phyloP scores from a whole-genome alignment of 92 coral and sea anemone species.

The Hydrozoanthus gracilis region DNA sequence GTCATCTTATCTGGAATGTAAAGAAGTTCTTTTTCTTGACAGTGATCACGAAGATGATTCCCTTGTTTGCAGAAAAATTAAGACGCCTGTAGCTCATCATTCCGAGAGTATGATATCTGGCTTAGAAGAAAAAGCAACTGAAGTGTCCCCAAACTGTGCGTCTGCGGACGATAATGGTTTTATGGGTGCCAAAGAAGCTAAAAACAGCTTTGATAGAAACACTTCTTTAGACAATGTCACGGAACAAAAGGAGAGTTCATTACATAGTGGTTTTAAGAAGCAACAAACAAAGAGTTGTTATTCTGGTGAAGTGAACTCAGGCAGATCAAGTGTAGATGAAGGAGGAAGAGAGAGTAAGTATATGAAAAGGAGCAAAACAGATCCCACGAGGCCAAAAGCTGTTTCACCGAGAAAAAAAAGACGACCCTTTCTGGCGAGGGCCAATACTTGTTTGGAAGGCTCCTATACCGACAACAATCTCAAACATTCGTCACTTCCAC shows the following conservation, averaged over 20 bases:
- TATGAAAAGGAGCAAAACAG: constrained; percentile 13
- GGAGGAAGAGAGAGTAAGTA: neutral
- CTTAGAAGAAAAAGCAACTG: neutral
- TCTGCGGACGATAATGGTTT: neutral
- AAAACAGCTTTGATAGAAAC: neutral
- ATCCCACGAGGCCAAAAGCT: neutral
- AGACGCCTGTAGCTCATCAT: neutral
- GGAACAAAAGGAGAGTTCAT: neutral
- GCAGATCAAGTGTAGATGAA: neutral
- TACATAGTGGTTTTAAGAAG: neutral
- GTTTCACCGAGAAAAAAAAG: constrained; percentile 30
- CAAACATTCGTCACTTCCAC: neutral
- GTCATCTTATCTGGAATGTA: constrained; percentile 73
- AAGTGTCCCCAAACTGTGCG: neutral
- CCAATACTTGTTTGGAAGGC: neutral
- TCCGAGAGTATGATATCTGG: neutral
- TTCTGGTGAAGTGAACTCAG: neutral
- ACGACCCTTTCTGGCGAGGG: neutral
- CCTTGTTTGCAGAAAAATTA: neutral
- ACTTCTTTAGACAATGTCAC: neutral
- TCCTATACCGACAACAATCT: too few species aligned
- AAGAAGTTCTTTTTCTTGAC: constrained; percentile 32
- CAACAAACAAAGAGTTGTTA: neutral
- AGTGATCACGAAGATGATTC: constrained; percentile 14
- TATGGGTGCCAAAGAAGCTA: neutral